Evolutionary conservation across 2,113 vertebrate genomes (phyloP).

Genomic region (Esox niger): DNA sequence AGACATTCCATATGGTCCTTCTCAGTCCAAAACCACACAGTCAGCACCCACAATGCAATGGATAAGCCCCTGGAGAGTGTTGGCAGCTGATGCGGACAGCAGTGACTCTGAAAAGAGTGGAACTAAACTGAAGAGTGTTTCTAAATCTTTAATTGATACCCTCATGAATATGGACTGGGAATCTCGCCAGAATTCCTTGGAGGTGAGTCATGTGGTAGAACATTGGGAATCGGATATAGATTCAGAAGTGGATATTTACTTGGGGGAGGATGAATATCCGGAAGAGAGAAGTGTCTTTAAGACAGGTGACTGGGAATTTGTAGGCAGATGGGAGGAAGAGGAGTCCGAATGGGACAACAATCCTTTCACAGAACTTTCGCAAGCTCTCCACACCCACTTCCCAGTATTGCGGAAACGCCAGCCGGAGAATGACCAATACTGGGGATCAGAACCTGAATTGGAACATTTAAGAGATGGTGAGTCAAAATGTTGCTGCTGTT

Average conservation of each 20-base stretch:
- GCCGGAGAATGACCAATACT: conserved; percentile 43
- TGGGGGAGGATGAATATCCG: conserved; percentile 53
- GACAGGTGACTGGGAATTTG: conserved; percentile 52
- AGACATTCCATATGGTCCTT: neutral
- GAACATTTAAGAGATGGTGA: conserved; percentile 55
- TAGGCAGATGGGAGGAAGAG: conserved; percentile 55
- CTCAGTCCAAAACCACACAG: conserved; percentile 14
- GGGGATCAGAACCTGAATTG: conserved; percentile 59
- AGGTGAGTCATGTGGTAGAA: conserved; percentile 10
- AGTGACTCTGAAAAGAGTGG: conserved; percentile 21
- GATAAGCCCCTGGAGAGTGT: conserved; percentile 70
- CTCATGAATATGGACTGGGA: conserved; percentile 19
- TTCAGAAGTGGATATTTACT: conserved; percentile 60
- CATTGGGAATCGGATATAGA: conserved; percentile 28
- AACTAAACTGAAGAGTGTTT: conserved; percentile 29
- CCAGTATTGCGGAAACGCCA: conserved; percentile 58
- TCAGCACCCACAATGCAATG: conserved; percentile 48
- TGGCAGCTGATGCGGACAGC: conserved; percentile 58
- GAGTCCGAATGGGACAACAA: conserved; percentile 59
- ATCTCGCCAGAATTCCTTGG: conserved; percentile 31
- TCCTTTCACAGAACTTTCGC: conserved; percentile 55
- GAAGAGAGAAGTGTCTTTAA: conserved; percentile 16
- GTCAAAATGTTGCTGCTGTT: neutral
- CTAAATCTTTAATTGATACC: conserved; percentile 20
- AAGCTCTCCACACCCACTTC: conserved; percentile 55